phyloP scores from a whole-genome alignment of 2,888 invertebrate species.

The Caenorhabditis afra region DNA sequence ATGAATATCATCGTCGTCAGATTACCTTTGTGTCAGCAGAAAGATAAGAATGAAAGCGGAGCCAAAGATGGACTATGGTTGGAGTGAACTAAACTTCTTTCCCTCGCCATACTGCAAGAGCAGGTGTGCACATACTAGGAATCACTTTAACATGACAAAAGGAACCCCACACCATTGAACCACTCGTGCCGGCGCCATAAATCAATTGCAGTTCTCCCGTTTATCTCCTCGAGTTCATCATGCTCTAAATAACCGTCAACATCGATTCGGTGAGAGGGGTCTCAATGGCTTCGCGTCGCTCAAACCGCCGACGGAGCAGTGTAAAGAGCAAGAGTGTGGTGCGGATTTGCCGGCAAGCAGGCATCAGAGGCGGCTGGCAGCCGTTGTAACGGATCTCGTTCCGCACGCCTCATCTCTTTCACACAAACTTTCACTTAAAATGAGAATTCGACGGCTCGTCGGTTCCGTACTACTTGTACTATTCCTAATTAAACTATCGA shows the following conservation, averaged over 20 bases:
- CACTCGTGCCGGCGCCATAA: constrained; percentile 4
- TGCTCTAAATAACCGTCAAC: constrained; percentile 54
- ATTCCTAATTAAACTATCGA: constrained; percentile 3
- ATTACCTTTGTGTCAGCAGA: constrained; percentile 9
- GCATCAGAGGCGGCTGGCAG: not conserved
- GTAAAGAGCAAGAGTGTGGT: constrained; percentile 53
- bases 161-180: not conserved
- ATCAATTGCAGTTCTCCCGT: constrained; percentile 37
- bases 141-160: not conserved
- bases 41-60: not conserved
- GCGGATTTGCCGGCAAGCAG: constrained; percentile 11
- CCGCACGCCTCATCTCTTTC: constrained; percentile 49
- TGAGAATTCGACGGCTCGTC: constrained; percentile 48
- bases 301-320: constrained; percentile 49
- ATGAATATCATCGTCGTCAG: not conserved
- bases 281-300: constrained; percentile 31
- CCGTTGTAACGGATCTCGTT: constrained; percentile 59
- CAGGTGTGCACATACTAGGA: constrained; percentile 9
- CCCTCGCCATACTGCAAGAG: not conserved
- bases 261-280: constrained; percentile 26
- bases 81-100: not conserved
- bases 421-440: constrained; percentile 55
- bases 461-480: constrained; percentile 16
- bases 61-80: not conserved
- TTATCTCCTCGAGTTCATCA: constrained; percentile 45